phyloP scores from a whole-genome alignment of 1,140 invertebrate genomes.

The Dreissena polymorpha region DNA sequence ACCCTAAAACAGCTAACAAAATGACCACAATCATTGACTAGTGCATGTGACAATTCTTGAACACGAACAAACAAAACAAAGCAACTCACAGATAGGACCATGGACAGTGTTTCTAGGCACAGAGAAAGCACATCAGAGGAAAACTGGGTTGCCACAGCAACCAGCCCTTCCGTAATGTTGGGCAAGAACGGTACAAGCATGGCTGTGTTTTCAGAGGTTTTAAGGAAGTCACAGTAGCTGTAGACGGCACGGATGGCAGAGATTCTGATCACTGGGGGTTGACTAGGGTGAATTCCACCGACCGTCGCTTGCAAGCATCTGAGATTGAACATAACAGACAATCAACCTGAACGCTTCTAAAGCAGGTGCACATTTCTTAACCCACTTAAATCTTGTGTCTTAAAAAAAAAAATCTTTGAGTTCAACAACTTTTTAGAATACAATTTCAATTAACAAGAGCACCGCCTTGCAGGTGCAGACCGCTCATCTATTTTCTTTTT shows the following conservation, averaged over 20 bases:
- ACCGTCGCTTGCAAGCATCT: slow-evolving; percentile 85
- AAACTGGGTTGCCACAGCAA: slow-evolving; percentile 81
- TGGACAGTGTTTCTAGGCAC: slow-evolving; percentile 85
- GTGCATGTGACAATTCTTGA: no score
- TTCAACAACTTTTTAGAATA: no score
- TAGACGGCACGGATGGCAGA: slow-evolving; percentile 80
- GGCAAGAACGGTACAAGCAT: slow-evolving; percentile 81
- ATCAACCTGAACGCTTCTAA: background rate
- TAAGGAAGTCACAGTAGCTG: slow-evolving; percentile 83
- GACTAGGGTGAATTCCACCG: slow-evolving; percentile 83
- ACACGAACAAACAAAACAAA: no score
- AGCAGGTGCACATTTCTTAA: background rate
- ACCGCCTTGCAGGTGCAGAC: no score
- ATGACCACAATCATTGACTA: no score
- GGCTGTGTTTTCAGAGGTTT: slow-evolving; percentile 76
- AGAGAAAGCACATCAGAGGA: slow-evolving; percentile 85
- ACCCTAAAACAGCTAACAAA: no score
- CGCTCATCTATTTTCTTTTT: no score
- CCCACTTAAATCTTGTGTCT: no score
- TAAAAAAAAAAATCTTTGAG: no score
- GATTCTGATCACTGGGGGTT: slow-evolving; percentile 81
- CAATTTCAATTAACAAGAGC: no score
- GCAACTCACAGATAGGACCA: slow-evolving; percentile 84
- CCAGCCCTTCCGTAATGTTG: slow-evolving; percentile 81
- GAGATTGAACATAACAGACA: slow-evolving; percentile 58